phyloP scores from a whole-genome alignment of 2,888 invertebrate species.

The Sphaeridia pumilis region DNA sequence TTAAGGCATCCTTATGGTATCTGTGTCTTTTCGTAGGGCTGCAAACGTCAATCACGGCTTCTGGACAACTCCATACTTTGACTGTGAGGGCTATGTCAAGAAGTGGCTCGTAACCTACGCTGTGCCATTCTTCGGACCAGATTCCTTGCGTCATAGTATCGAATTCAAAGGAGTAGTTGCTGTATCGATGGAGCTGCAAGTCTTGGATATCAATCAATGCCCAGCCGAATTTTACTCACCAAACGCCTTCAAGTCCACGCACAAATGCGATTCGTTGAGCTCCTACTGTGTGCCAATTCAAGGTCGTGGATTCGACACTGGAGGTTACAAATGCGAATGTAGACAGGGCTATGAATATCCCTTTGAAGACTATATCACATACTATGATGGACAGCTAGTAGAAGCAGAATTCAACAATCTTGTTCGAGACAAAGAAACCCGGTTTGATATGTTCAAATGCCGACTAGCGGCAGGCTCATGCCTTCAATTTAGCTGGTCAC shows the following conservation, averaged over 20 bases:
- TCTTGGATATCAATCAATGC: slow-evolving; percentile 66
- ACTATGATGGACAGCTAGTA: slow-evolving; percentile 89
- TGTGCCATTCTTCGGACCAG: slow-evolving; percentile 94
- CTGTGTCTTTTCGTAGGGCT: no score
- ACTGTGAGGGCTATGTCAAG: slow-evolving; percentile 79
- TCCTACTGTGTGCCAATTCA: slow-evolving; percentile 94
- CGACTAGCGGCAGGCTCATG: slow-evolving; percentile 67
- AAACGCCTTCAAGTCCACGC: slow-evolving; percentile 88
- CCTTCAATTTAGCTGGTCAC: background rate
- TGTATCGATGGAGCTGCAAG: slow-evolving; percentile 78
- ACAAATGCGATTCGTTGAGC: slow-evolving; percentile 80
- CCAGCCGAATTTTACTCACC: slow-evolving; percentile 76
- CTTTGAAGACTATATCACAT: slow-evolving; percentile 84
- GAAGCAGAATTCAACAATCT: slow-evolving; percentile 91
- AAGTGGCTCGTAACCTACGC: slow-evolving; percentile 95
- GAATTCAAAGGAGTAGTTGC: slow-evolving; percentile 93
- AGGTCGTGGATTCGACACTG: slow-evolving; percentile 82
- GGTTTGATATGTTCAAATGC: slow-evolving; percentile 85
- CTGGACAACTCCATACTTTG: slow-evolving; percentile 87
- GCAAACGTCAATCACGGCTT: slow-evolving; percentile 75
- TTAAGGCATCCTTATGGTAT: no score
- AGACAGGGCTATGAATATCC: slow-evolving; percentile 95
- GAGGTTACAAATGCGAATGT: slow-evolving; percentile 97
- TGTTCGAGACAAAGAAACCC: slow-evolving; percentile 64
- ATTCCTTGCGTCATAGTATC: slow-evolving; percentile 71